Evolutionary conservation across 2,888 invertebrate genomes (phyloP), one percentile per base, ranked within the genome.

Genomic region (Phytoseiulus persimilis): DNA sequence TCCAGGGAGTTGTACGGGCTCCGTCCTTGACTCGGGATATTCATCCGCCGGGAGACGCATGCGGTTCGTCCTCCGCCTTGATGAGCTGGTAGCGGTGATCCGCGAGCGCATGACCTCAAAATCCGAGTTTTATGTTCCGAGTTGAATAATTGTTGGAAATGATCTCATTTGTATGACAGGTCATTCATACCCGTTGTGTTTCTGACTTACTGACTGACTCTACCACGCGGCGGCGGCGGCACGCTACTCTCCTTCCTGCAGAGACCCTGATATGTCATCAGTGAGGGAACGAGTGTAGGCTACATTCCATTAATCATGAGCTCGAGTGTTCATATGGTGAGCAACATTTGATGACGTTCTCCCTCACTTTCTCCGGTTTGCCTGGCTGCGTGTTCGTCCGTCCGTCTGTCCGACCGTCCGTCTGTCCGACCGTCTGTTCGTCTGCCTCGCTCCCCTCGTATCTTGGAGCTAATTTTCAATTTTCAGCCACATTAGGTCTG

Each of bases 401-500:
- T 18, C 65, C 65, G 32, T 84, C 84, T 84, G 84, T 84, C 31
- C 18, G 84, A 18, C 84, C 33, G 84, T n/a, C 84, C 33, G 84
- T 84, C 84, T 1, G 18, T 84, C 84, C 28, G 6, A 14, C 31
- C 31, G 84, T 84, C 32, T 32, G 32, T 84, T 31, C 31, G 84
- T 32, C 84, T 31, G 28, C 14, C 31, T n/a, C 83, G 31, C 31
- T 23, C 32, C 65, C 65, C 65, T 28, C 14, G 65, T 18, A 65
- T 65, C 65, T 65, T 65, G 87, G 33, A 39, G 87, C 87, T 87
- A 87, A 87, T 87, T 87, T 87, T 87, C 87, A 87, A 87, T 87
- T 87, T 87, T 87, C 87, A 87, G 87, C 87, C 87, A 87, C 87
- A 87, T 87, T 87, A 87, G 45, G 87, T 33, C 87, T 65, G 65